Evolutionary conservation across 2,888 invertebrate genomes (phyloP), one percentile per base, ranked within the genome.

Genomic region (Eupithecia insigniata): DNA sequence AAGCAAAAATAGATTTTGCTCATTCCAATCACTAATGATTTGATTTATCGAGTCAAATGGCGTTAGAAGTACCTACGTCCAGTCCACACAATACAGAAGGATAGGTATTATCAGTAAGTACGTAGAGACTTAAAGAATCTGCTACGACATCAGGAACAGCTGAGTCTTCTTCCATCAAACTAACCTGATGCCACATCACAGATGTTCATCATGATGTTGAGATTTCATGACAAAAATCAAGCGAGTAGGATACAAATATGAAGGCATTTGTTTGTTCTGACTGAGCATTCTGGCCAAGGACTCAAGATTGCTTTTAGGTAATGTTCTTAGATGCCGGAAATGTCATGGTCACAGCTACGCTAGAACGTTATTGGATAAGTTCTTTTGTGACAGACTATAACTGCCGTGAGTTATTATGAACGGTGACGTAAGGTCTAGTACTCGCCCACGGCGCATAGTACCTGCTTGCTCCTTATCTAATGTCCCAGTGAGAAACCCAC

Each of bases 371-470:
- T 55, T 55, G 55, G 14, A 55, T 55, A 55, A 55, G 12, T 55
- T 55, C 3, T 55, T 55, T 55, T 55, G 55, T 55, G 26, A 55
- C 26, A 55, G 26, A 55, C 26, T 5, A n/a, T n/a, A 26, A 55
- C 55, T 55, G 55, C 55, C 10, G 55, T 55, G 55, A 55, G 55
- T 55, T 55, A 55, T 22, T 55, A 55, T 26, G 14, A 26, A 55
- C 22, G 55, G 55, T 55, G 55, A 55, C 55, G 55, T 22, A 22
- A 22, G 26, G 12, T 55, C 5, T 55, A 55, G 12, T 55, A 55
- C 26, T 55, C 55, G 55, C 55, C 55, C 55, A 55, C 55, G 55
- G 14, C 26, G 22, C 26, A n/a, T n/a, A n/a, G n/a, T n/a, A n/a
- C n/a, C n/a, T n/a, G n/a, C n/a, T n/a, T n/a, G n/a, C n/a, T n/a